These are phyloP conservation scores for Heliconius hortense DNA, from an alignment of 2,888 invertebrate species.

Conservation along the genomic window DNA sequence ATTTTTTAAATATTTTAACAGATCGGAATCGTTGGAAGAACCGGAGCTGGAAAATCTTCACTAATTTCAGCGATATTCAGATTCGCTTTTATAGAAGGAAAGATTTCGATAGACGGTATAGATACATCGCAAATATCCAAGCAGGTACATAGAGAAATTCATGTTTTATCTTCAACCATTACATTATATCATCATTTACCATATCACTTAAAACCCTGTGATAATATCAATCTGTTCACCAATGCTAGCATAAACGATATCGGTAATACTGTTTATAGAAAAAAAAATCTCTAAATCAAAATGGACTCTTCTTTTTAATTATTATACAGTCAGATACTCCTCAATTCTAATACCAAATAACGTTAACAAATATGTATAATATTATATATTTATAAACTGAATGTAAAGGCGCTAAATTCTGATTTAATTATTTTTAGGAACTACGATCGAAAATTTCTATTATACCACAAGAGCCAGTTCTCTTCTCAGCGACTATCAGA, in stretches of 20 bases:
- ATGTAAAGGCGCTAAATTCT: not conserved
- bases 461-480: constrained; percentile 90
- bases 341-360: not conserved
- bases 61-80: constrained; percentile 87
- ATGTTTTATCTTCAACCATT: not conserved
- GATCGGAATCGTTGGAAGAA: constrained; percentile 88
- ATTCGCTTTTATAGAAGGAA: constrained; percentile 83
- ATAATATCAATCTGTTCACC: not conserved
- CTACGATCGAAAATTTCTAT: constrained; percentile 84
- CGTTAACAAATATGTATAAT: not conserved
- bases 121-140: constrained; percentile 81
- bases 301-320: not conserved
- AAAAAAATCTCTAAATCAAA: not conserved
- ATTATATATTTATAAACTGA: not conserved
- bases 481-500: constrained; percentile 88
- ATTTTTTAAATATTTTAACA: constrained; percentile 48
- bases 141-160: constrained; percentile 58
- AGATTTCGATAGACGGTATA: constrained; percentile 84
- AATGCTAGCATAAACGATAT: not conserved
- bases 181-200: not conserved
- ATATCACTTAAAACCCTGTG: constrained; percentile 1
- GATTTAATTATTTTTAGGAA: constrained; percentile 68
- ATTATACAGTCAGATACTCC: not conserved
- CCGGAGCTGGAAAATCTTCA: constrained; percentile 89
- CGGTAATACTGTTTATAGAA: not conserved